Base-by-base conservation (phyloP, 2,113 vertebrate species). In the Lophius piscatorius region DNA sequence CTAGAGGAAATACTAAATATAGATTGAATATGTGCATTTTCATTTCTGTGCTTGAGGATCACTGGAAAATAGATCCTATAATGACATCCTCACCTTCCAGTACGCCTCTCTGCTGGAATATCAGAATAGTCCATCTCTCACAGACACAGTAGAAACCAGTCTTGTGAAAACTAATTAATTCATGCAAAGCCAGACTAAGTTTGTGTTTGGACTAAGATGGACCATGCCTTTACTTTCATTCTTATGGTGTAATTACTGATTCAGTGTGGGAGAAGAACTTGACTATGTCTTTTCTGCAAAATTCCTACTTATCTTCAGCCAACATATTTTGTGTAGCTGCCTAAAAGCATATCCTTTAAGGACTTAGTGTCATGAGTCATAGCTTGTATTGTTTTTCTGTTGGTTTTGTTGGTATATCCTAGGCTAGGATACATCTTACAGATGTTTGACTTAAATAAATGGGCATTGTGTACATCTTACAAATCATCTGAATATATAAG, bases 241-340 rank as follows among this genome's bases (percentile, higher is more conserved):
- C 3, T 52, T 60, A 52, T 13, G 9, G 18, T 44, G 47, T 60
- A 50, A 50, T 80, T 67, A 70, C 67, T 64, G 51, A 40, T 71
- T 75, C 29, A 24, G 39, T 73, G 48, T 74, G 68, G 23, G 48
- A 34, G 36, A 56, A 20, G 48, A 31, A 31, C 9, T 28, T 28
- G 8, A 28, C 8, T 4, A 28, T 42, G 11, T 21, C 1, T 48
- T 46, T 38, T 29, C 11, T 3, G n/a, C 13, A 24, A 34, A 10
- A 1, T 1, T 34, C 10, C 5, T 9, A 20, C 21, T 23, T 21
- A 6, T 56, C n/a, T 11, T 14, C n/a, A 60, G 23, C 11, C 22
- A 9, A 10, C 24, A n/a, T n/a, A n/a, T n/a, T n/a, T n/a, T n/a
- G n/a, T n/a, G n/a, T n/a, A n/a, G n/a, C n/a, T n/a, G n/a, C n/a